These are phyloP conservation scores for Aricia agestis DNA, from an alignment of 1,140 invertebrate species.

Conservation along the genomic window DNA sequence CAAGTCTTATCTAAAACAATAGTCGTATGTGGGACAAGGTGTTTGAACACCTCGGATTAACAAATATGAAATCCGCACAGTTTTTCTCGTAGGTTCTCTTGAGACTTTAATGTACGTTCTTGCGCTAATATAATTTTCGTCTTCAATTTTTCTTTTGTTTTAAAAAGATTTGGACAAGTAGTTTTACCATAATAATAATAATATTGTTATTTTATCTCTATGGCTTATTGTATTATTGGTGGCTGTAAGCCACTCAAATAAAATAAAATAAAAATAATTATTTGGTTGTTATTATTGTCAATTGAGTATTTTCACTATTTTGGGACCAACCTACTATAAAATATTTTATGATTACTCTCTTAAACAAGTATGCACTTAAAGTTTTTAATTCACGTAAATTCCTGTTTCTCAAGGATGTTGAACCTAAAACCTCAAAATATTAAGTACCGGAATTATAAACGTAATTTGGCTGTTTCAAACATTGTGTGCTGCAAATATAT, in stretches of 20 bases:
- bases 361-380: neutral
- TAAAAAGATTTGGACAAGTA: too few species aligned
- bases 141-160: too few species aligned
- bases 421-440: neutral
- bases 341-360: neutral
- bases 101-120: too few species aligned
- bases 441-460: neutral
- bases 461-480: neutral
- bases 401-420: neutral
- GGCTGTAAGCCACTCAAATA: too few species aligned
- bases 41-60: constrained; percentile 1
- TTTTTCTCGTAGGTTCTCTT: neutral
- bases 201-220: too few species aligned
- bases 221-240: too few species aligned
- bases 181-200: too few species aligned
- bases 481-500: neutral
- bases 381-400: neutral
- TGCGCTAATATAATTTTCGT: too few species aligned
- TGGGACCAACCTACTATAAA: too few species aligned
- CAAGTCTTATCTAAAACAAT: constrained; percentile 13
- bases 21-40: constrained; percentile 7
- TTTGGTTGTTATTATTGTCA: too few species aligned
- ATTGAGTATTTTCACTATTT: too few species aligned
- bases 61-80: neutral
- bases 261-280: too few species aligned